Conservation (phyloP, 2,888 invertebrate genomes). For the Tillus elongatus region DNA sequence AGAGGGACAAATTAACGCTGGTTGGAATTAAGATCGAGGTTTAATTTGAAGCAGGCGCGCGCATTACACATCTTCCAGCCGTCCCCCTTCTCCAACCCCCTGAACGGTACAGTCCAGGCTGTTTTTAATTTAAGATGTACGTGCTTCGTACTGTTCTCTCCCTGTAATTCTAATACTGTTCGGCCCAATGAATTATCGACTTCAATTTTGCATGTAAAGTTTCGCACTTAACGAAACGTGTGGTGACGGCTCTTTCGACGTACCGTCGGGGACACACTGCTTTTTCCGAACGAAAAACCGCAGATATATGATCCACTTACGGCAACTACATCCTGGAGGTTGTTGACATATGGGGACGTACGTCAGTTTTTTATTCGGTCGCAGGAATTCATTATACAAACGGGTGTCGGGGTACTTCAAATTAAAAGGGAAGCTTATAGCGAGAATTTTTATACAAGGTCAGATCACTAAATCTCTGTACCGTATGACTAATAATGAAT, state of each 20-base stretch:
- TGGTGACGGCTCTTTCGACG: constrained; percentile 4
- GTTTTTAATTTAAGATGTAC: constrained; percentile 34
- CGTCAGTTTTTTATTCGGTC: too few species aligned
- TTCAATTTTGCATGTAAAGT: constrained; percentile 26
- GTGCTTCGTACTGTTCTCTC: constrained; percentile 25
- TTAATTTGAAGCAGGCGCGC: constrained; percentile 33
- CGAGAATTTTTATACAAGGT: too few species aligned
- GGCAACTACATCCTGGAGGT: not conserved
- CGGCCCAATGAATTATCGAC: constrained; percentile 23
- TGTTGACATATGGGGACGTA: not conserved
- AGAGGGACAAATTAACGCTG: constrained; percentile 30
- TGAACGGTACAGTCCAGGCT: constrained; percentile 30
- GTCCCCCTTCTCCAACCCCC: constrained; percentile 18
- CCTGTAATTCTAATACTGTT: constrained; percentile 20
- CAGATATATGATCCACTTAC: constrained; percentile 3
- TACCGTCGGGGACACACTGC: not conserved
- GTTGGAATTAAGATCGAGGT: constrained; percentile 36
- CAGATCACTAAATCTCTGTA: too few species aligned
- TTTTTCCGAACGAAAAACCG: constrained; percentile 4
- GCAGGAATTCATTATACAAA: too few species aligned
- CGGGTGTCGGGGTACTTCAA: too few species aligned
- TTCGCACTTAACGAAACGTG: constrained; percentile 23
- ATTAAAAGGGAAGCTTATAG: too few species aligned
- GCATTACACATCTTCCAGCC: constrained; percentile 18
- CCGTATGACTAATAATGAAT: too few species aligned